These are phyloP conservation scores for Trochalopteron elliotii DNA, from an alignment of 2,113 vertebrate genomes.

Conservation along the genomic window DNA sequence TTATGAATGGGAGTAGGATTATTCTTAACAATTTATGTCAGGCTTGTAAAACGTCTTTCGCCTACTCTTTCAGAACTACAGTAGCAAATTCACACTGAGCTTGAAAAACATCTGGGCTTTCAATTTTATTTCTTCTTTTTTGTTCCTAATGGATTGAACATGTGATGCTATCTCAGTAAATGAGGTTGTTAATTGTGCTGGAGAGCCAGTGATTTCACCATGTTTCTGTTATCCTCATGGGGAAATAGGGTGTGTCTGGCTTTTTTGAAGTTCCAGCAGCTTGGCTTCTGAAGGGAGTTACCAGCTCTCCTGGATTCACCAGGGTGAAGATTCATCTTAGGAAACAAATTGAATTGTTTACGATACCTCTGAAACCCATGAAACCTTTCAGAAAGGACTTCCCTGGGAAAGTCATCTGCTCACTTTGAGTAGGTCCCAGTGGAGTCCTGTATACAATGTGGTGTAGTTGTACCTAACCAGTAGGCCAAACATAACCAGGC, in stretches of 20 bases:
- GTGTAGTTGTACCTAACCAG: neutral
- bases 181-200: neutral
- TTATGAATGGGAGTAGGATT: neutral
- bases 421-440: neutral
- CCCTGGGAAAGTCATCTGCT: neutral
- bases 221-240: neutral
- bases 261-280: neutral
- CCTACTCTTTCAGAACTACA: neutral
- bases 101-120: neutral
- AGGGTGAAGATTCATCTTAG: neutral
- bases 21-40: neutral
- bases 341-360: neutral
- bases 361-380: neutral
- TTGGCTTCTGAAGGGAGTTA: neutral
- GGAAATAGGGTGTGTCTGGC: neutral
- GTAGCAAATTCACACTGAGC: neutral
- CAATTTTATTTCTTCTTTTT: neutral
- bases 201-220: neutral
- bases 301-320: neutral
- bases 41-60: neutral
- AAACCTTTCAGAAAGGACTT: neutral
- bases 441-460: neutral
- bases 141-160: neutral
- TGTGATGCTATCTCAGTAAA: neutral
- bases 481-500: neutral